These are phyloP conservation scores for Strigamia crassipes DNA, from an alignment of 2,888 invertebrate species.

Conservation along the genomic window DNA sequence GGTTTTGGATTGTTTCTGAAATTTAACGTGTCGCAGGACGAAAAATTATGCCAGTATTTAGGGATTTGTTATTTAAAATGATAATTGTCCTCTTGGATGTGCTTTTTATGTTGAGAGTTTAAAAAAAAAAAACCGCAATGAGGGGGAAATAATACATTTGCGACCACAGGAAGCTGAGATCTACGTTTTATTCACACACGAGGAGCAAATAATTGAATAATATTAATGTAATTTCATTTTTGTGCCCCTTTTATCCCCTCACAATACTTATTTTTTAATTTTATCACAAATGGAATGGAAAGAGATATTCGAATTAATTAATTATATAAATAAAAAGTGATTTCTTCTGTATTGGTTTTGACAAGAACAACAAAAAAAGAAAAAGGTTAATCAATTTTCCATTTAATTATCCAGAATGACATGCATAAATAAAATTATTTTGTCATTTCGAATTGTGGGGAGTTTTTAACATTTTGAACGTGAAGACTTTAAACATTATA, in stretches of 20 bases:
- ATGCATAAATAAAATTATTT: constrained; percentile 15
- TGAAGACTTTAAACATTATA: too few species aligned
- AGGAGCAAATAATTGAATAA: constrained; percentile 1
- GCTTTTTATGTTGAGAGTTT: background rate
- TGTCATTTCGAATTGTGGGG: background rate
- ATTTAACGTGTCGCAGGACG: constrained; percentile 2
- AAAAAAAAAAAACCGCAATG: background rate
- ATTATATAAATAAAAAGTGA: constrained; percentile 21
- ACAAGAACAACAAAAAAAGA: background rate
- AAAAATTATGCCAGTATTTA: constrained; percentile 8
- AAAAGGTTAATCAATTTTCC: background rate
- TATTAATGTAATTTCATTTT: constrained; percentile 20
- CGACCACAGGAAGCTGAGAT: background rate
- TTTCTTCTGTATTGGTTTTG: background rate
- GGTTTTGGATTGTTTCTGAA: background rate
- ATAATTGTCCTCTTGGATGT: constrained; percentile 13
- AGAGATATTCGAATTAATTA: background rate
- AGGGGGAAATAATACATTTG: background rate
- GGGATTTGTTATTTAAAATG: background rate
- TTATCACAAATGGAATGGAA: background rate
- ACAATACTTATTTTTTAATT: background rate
- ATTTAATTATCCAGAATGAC: background rate
- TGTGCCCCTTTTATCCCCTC: constrained; percentile 19
- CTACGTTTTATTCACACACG: constrained; percentile 3
- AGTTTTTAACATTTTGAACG: too few species aligned